These are phyloP conservation scores for Caranx ignobilis DNA, from an alignment of 2,113 vertebrate genomes.

Conservation along the genomic window DNA sequence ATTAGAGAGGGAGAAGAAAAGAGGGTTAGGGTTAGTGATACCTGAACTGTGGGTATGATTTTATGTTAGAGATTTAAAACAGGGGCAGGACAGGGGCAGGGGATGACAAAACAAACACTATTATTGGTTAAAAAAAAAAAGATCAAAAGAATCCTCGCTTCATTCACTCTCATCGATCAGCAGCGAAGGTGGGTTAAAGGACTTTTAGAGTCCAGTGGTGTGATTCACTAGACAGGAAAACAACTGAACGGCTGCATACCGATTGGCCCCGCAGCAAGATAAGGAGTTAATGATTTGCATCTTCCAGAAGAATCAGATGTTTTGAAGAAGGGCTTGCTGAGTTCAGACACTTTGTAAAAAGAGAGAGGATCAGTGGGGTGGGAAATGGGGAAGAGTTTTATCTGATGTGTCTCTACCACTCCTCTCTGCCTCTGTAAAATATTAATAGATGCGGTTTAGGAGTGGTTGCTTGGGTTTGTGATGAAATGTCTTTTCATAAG, in stretches of 20 bases:
- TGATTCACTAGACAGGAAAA: conserved; percentile 71
- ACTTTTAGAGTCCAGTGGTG: conserved; percentile 65
- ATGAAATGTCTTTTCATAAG: conserved; percentile 63
- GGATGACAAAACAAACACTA: conserved; percentile 52
- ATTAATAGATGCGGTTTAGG: conserved; percentile 62
- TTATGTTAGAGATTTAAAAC: conserved; percentile 8
- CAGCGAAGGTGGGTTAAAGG: conserved; percentile 62
- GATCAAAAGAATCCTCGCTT: conserved; percentile 69
- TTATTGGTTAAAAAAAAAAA: conserved; percentile 64
- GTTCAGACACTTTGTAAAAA: conserved; percentile 44
- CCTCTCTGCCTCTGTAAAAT: conserved; percentile 65
- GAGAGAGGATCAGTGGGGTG: conserved; percentile 36
- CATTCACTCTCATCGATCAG: conserved; percentile 67
- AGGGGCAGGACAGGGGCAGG: conserved; percentile 9
- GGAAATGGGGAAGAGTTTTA: conserved; percentile 46
- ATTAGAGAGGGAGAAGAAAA: conserved; percentile 21
- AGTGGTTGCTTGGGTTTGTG: conserved; percentile 53
- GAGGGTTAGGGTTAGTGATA: conserved; percentile 10
- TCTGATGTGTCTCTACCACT: conserved; percentile 52
- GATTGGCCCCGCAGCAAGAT: conserved; percentile 66
- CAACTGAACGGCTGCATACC: conserved; percentile 35
- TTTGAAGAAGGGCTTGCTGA: conserved; percentile 49
- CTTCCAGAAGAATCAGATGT: conserved; percentile 46
- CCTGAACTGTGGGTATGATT: conserved; percentile 18
- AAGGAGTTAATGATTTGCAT: conserved; percentile 81